Conservation (phyloP, 1,140 invertebrate species). For the Sogatella furcifera region DNA sequence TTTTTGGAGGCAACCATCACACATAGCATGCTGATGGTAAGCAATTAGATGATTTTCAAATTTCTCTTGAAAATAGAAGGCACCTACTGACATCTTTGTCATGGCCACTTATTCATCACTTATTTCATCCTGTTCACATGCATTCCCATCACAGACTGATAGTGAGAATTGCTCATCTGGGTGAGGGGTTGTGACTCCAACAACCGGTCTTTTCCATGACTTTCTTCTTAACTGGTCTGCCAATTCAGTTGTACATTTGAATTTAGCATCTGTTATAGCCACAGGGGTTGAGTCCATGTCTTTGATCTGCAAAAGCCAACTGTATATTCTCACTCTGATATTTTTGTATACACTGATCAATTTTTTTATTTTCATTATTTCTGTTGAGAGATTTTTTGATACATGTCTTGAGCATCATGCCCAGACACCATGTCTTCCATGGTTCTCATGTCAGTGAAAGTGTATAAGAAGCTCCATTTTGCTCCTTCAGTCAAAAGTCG, state of each 20-base stretch:
- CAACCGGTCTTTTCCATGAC: neutral
- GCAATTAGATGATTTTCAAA: too few relatives aligned
- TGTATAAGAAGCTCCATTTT: neutral
- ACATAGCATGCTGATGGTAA: too few relatives aligned
- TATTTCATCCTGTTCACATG: too few relatives aligned
- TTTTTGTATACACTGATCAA: neutral
- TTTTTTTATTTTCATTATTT: neutral
- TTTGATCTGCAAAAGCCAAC: too few relatives aligned
- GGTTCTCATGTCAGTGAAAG: neutral
- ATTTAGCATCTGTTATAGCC: neutral
- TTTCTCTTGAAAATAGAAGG: too few relatives aligned
- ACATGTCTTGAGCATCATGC: neutral
- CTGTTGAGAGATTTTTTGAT: neutral
- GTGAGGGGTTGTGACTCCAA: neutral
- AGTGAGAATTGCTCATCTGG: neutral
- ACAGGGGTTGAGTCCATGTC: too few relatives aligned
- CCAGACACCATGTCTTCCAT: neutral
- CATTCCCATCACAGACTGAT: neutral
- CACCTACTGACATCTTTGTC: too few relatives aligned
- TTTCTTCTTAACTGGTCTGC: neutral
- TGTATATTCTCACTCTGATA: neutral
- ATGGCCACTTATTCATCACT: too few relatives aligned
- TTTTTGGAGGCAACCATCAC: too few relatives aligned
- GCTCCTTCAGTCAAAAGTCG: neutral
- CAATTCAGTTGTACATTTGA: neutral